Evolutionary conservation across 2,113 vertebrate species (phyloP), one percentile per base, ranked within the genome.

Genomic region (Haplotaxodon microlepis): DNA sequence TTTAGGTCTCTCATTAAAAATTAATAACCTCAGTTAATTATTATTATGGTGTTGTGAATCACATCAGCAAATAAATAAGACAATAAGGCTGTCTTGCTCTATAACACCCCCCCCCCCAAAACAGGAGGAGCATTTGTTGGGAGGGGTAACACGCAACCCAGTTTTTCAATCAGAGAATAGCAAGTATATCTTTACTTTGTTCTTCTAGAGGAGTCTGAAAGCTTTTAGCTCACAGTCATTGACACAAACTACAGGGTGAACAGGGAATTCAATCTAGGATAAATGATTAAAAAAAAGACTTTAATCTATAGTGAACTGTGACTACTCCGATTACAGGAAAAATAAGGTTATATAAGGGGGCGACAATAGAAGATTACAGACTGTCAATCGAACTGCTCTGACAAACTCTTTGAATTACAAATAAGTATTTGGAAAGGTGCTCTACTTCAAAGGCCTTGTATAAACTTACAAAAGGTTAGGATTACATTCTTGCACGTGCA

Each of bases 1-100:
- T 96, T 96, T 96, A 96, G 93, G 94, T 92, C 89, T 94, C 94
- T 96, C 94, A 96, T 97, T 96, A 96, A 96, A 96, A 96, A 96
- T 96, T 95, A 96, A 97, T 96, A 96, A 94, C 94, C 94, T 95
- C 92, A 93, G 93, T 96, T 96, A 96, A 96, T 96, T 96, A 96
- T 96, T 96, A 95, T 95, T 96, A 95, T 96, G 92, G 81, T 95
- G 94, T 94, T 94, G 94, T 93, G 94, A 95, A 93, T 95, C 94
- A 90, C 66, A 10, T 94, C 86, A 91, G 92, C 90, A 92, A 93
- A 95, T 94, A 96, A 96, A 96, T 95, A 95, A 91, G 90, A 96
- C 93, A 95, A 94, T 89, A 90, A 84, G 86, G 82, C 84, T 42
- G 84, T 73, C 91, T 90, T 84, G 61, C 84, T 59, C 61, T 13